A percentile compares a stretch with the other conserved stretches of the same genome.
Conservation (phyloP, 2,888 invertebrate genomes). For the Branchipolynoe longqiensis region DNA sequence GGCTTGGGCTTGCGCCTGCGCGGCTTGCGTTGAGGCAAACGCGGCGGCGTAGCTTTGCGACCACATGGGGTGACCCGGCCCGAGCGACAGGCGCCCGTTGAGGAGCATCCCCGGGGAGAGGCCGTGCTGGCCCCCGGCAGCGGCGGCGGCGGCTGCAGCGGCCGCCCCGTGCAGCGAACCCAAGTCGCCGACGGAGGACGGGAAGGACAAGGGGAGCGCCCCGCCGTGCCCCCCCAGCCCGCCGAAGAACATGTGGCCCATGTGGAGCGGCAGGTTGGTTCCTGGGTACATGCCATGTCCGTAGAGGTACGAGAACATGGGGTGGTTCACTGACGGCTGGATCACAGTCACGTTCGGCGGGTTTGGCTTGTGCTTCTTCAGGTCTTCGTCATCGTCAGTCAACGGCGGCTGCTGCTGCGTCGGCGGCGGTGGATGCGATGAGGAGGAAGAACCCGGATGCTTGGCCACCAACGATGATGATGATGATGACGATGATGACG, state of each 20-base stretch:
- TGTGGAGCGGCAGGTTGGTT: slow-evolving; percentile 78
- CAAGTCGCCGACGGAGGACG: slow-evolving; percentile 32
- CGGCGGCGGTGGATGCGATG: no score
- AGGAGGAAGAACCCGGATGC: no score
- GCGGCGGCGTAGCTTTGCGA: slow-evolving; percentile 78
- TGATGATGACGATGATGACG: neutral
- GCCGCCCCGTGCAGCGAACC: slow-evolving; percentile 36
- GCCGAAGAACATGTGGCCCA: slow-evolving; percentile 57
- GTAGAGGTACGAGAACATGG: slow-evolving; percentile 94
- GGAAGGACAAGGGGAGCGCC: slow-evolving; percentile 47
- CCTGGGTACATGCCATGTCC: slow-evolving; percentile 87
- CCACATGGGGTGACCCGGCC: slow-evolving; percentile 89
- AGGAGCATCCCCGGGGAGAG: slow-evolving; percentile 88
- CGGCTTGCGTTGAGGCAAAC: slow-evolving; percentile 67
- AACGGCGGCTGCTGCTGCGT: slow-evolving; percentile 6
- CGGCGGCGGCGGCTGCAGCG: slow-evolving; percentile 71
- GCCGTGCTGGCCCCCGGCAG: slow-evolving; percentile 60
- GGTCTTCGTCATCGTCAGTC: neutral
- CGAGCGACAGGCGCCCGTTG: slow-evolving; percentile 92
- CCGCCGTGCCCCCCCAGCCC: slow-evolving; percentile 20
- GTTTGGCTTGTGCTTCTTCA: slow-evolving; percentile 61
- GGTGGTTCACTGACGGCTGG: slow-evolving; percentile 93
- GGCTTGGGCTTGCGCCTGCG: slow-evolving; percentile 66
- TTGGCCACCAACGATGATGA: no score
- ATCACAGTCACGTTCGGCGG: slow-evolving; percentile 92